phyloP scores from a whole-genome alignment of 2,113 vertebrate genomes.

The Poicephalus gulielmi region DNA sequence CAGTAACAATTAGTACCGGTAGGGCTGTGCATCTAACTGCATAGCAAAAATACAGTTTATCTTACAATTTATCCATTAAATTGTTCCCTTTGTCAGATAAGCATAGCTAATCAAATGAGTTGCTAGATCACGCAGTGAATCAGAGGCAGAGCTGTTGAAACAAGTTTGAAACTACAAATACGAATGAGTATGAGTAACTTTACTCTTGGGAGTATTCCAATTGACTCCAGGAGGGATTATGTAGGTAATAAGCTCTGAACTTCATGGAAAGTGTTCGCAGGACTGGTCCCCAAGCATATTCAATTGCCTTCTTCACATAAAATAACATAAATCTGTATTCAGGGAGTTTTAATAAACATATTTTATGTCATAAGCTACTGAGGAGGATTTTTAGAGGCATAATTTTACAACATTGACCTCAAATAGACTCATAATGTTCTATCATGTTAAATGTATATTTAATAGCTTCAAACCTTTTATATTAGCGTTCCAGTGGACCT shows the following conservation, averaged over 20 bases:
- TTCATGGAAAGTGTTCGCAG: background rate
- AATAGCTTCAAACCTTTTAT: slow-evolving; percentile 56
- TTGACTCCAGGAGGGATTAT: slow-evolving; percentile 13
- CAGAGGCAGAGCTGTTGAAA: slow-evolving; percentile 5
- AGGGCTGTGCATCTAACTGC: background rate
- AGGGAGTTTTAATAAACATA: slow-evolving; percentile 35
- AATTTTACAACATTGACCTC: slow-evolving; percentile 61
- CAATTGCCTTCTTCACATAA: slow-evolving; percentile 38
- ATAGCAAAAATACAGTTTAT: background rate
- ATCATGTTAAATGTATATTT: slow-evolving; percentile 64
- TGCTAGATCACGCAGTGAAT: background rate
- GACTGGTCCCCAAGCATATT: background rate
- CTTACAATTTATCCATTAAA: background rate
- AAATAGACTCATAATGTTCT: slow-evolving; percentile 53
- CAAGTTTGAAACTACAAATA: slow-evolving; percentile 18
- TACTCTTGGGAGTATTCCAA: slow-evolving; percentile 30
- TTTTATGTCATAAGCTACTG: slow-evolving; percentile 58
- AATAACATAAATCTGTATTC: slow-evolving; percentile 37
- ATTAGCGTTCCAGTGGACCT: slow-evolving; percentile 37
- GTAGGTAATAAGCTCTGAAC: slow-evolving; percentile 46
- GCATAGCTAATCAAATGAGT: background rate
- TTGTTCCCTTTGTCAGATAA: background rate
- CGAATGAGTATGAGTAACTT: slow-evolving; percentile 11
- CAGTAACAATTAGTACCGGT: background rate
- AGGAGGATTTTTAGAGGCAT: slow-evolving; percentile 56